Percentiles rank a stretch among this genome's conserved stretches.
Evolutionary conservation across 2,888 invertebrate species (phyloP).

Genomic region (Cryptus armator): DNA sequence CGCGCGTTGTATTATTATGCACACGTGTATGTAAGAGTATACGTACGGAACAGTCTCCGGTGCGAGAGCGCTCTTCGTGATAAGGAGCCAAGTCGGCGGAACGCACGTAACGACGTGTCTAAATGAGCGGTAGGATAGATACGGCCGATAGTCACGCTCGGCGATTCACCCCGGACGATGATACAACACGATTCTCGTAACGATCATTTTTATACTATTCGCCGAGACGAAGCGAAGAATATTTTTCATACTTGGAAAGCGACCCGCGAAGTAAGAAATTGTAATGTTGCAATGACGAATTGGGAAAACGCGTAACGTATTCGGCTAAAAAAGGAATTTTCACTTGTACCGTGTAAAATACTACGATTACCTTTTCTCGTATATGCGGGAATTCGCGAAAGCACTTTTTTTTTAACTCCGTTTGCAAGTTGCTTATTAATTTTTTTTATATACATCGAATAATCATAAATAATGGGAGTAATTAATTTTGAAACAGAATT

Average conservation of each 20-base stretch:
- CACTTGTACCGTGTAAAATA: not conserved
- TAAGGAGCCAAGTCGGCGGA: slow-evolving; percentile 74
- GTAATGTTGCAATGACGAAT: slow-evolving; percentile 17
- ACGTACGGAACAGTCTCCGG: slow-evolving; percentile 29
- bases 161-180: slow-evolving; percentile 76
- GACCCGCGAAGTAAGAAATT: not conserved
- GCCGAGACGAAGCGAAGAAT: slow-evolving; percentile 19
- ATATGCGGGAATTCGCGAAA: too few species aligned
- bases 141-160: slow-evolving; percentile 81
- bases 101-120: slow-evolving; percentile 75
- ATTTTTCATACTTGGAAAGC: slow-evolving; percentile 32
- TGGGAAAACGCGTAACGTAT: slow-evolving; percentile 10
- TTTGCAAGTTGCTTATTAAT: too few species aligned
- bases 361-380: too few species aligned
- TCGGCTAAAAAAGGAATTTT: not conserved
- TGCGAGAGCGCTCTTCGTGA: slow-evolving; percentile 64
- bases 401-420: too few species aligned
- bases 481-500: too few species aligned
- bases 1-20: slow-evolving; percentile 40
- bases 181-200: slow-evolving; percentile 79
- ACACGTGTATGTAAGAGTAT: slow-evolving; percentile 10
- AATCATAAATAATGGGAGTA: too few species aligned
- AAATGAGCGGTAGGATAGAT: slow-evolving; percentile 78
- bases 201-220: slow-evolving; percentile 72
- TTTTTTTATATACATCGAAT: too few species aligned